These are phyloP conservation scores for Scaptomyza cyrtandrae DNA, from an alignment of 2,888 invertebrate genomes.

Conservation along the genomic window DNA sequence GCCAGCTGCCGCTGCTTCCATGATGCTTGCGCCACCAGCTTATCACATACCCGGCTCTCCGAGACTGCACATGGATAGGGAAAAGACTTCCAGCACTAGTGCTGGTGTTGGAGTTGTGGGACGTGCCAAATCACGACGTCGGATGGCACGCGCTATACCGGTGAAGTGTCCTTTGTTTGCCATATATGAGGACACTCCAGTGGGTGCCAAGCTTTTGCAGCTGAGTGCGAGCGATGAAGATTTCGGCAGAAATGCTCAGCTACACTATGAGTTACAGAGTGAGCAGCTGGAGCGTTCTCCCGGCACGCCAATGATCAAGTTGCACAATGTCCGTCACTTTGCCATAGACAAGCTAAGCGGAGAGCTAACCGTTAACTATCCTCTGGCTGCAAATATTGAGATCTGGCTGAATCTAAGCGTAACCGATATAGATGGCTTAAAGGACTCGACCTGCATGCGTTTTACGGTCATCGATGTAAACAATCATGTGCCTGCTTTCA, in stretches of 20 bases:
- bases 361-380: conserved; percentile 89
- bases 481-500: conserved; percentile 93
- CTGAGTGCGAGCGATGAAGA: conserved; percentile 90
- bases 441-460: conserved; percentile 89
- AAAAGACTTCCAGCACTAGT: conserved; percentile 27
- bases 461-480: conserved; percentile 92
- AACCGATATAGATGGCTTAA: conserved; percentile 90
- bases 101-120: conserved; percentile 26
- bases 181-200: conserved; percentile 89
- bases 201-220: conserved; percentile 89
- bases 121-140: conserved; percentile 63
- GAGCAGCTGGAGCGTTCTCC: conserved; percentile 88
- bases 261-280: conserved; percentile 89
- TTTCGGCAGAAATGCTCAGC: conserved; percentile 88
- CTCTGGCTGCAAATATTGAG: conserved; percentile 90
- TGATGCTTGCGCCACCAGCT: conserved; percentile 70
- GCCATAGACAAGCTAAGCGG: conserved; percentile 91
- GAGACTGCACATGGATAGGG: conserved; percentile 61
- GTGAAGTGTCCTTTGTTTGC: conserved; percentile 87
- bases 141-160: conserved; percentile 54
- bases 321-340: conserved; percentile 86
- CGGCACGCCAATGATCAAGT: conserved; percentile 59
- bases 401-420: conserved; percentile 91
- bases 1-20: conserved; percentile 55
- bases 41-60: conserved; percentile 83